Conservation (phyloP, 2,888 invertebrate genomes). For the Lepidochrysops patricia region DNA sequence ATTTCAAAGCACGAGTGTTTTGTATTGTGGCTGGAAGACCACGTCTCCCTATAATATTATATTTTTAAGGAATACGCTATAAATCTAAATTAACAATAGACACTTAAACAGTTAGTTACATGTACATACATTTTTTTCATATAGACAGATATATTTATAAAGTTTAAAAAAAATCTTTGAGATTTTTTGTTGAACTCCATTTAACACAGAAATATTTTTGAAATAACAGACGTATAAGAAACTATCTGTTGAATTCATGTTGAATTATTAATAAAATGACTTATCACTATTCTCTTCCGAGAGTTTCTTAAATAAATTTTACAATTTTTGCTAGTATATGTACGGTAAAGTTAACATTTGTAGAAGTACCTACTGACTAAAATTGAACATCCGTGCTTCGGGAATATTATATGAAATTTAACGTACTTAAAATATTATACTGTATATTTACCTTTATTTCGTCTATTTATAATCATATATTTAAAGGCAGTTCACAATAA, state of each 20-base stretch:
- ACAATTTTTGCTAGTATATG: neutral
- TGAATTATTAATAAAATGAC: neutral
- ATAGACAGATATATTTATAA: too few species aligned
- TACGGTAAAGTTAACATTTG: neutral
- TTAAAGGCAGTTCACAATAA: too few species aligned
- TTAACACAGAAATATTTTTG: neutral
- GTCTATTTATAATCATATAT: too few species aligned
- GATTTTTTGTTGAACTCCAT: neutral
- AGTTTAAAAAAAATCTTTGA: neutral
- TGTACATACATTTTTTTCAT: neutral
- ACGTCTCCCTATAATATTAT: too few species aligned
- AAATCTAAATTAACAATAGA: too few species aligned
- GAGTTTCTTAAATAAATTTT: constrained; percentile 2
- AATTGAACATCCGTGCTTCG: neutral
- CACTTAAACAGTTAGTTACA: too few species aligned
- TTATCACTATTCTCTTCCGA: neutral
- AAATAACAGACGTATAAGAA: neutral
- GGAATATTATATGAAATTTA: neutral
- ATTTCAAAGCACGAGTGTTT: too few species aligned
- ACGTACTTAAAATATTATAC: neutral
- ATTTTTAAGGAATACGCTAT: too few species aligned
- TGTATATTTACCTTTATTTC: too few species aligned
- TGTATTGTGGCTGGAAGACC: too few species aligned
- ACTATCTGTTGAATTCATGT: neutral
- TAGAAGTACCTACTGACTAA: neutral